Base-by-base conservation (phyloP, 1,140 invertebrate genomes). In the Drosophila pruinosa region DNA sequence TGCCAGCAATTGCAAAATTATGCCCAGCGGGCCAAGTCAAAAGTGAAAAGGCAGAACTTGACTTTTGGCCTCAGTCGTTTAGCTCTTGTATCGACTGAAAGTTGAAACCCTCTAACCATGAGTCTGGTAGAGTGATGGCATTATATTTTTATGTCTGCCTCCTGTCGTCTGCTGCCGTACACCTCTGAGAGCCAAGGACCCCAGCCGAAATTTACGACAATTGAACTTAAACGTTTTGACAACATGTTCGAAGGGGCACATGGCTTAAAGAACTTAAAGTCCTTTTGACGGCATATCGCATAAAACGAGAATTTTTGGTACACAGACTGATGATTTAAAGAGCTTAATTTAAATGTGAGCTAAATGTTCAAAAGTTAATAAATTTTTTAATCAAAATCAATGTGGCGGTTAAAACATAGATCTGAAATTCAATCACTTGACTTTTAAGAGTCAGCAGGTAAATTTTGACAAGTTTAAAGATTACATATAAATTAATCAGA, bases 1-100 rank as follows among this genome's bases (percentile, higher is more conserved):
- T 78, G 82, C 50, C 73, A 50, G 78, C 81, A 86, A 86, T 86
- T 86, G 81, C 53, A 63, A 71, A 78, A 86, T 88, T 86, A 81
- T 78, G 70, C 82, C 82, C 82, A 75, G 38, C 57, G 78, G 82
- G 69, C 54, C 45, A 57, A 41, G 69, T 41, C 52, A 53, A 68
- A 72, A 74, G 71, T 78, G 74, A 63, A 75, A 78, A 71, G 67
- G 50, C 47, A 41, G 45, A 54, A 62, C 54, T 86, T 81, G 67
- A 82, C 82, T 86, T 78, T 57, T 65, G 78, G 64, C 81, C 73
- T 81, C 58, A 61, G 72, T 41, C 78, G 61, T 61, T 68, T 68
- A 36, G 38, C 39, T 56, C 21, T 48, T 28, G 52, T 71, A 58
- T 65, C 50, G 61, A 71, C 34, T 53, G 47, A 12, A 39, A 7